A percentile compares a stretch with the other conserved stretches of the same genome.
Conservation (phyloP, 2,113 vertebrate genomes). For the Zootoca vivipara region DNA sequence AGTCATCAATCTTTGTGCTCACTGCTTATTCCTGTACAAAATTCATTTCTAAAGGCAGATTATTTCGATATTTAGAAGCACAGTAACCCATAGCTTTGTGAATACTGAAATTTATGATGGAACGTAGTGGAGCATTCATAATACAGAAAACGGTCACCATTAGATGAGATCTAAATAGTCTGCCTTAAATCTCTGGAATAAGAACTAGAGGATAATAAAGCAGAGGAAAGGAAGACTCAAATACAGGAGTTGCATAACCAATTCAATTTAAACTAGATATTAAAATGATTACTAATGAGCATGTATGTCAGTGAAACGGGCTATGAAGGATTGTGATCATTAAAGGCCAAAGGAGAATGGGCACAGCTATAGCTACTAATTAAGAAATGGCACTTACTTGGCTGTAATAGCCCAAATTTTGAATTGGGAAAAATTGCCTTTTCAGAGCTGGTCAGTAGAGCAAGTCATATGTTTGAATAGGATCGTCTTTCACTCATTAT, state of each 20-base stretch:
- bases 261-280: constrained; percentile 17
- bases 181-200: constrained; percentile 23
- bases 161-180: constrained; percentile 39
- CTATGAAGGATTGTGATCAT: not conserved
- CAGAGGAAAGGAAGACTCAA: constrained; percentile 13
- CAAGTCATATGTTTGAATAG: constrained; percentile 19
- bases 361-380: constrained; percentile 15
- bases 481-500: constrained; percentile 28
- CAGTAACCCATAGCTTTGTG: not conserved
- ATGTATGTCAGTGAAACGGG: not conserved
- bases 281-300: constrained; percentile 7
- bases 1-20: constrained; percentile 15
- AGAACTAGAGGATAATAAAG: constrained; percentile 42
- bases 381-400: not conserved
- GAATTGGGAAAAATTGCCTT: not conserved
- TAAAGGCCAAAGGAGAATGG: not conserved
- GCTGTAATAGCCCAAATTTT: not conserved
- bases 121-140: constrained; percentile 20
- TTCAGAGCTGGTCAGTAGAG: constrained; percentile 26
- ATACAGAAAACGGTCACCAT: constrained; percentile 38
- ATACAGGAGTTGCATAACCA: not conserved
- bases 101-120: constrained; percentile 22
- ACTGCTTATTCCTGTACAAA: constrained; percentile 33
- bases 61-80: constrained; percentile 11
- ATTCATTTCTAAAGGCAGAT: constrained; percentile 4